Percentiles rank a stretch among this genome's conserved stretches.
Conservation (phyloP, 2,113 vertebrate genomes). For the Gorsachius goisagi region DNA sequence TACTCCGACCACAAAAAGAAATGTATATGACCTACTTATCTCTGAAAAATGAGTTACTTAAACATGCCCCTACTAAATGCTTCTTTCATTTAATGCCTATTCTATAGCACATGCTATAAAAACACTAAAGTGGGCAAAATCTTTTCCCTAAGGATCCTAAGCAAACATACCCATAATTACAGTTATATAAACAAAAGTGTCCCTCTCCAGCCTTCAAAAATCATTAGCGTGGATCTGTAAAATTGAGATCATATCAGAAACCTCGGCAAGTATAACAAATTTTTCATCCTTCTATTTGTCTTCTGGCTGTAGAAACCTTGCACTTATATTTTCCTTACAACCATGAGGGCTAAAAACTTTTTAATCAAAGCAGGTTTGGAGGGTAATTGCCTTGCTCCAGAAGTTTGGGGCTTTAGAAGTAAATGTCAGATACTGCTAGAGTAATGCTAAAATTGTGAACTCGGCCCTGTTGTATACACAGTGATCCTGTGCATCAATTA, state of each 20-base stretch:
- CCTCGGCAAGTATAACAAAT: background rate
- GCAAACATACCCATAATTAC: constrained; percentile 16
- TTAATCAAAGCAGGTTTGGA: constrained; percentile 11
- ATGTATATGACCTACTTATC: background rate
- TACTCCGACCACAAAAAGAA: background rate
- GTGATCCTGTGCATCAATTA: background rate
- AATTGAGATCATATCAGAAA: constrained; percentile 25
- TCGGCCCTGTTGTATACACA: background rate
- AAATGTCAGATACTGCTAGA: background rate
- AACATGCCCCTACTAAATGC: background rate
- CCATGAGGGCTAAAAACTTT: background rate
- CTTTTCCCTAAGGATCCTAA: background rate
- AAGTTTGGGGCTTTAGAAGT: background rate
- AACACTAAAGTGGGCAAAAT: constrained; percentile 17
- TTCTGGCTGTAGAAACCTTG: background rate
- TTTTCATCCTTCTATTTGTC: background rate
- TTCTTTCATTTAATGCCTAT: background rate
- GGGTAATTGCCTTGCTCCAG: background rate
- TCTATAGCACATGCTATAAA: background rate
- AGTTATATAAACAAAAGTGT: constrained; percentile 38
- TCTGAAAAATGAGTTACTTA: constrained; percentile 1
- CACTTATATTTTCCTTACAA: background rate
- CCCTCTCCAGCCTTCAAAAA: constrained; percentile 43
- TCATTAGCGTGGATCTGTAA: background rate
- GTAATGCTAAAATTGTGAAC: background rate